phyloP scores from a whole-genome alignment of 2,888 invertebrate species.

The Acanthosepion esculentum region DNA sequence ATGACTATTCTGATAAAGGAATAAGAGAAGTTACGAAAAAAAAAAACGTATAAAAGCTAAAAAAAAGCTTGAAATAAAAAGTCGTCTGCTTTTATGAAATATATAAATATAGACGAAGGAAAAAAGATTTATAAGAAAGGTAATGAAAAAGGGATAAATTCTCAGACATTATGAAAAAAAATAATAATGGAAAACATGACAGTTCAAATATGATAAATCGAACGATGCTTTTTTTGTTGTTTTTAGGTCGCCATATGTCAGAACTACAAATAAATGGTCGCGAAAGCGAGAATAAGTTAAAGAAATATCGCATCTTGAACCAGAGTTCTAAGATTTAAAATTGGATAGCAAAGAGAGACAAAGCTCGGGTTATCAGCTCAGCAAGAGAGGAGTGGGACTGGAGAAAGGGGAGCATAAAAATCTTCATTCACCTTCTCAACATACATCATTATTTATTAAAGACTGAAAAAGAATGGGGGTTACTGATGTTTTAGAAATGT shows the following conservation, averaged over 20 bases:
- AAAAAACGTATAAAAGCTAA: neutral
- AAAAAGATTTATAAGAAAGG: neutral
- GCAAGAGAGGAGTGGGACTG: neutral
- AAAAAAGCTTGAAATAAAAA: neutral
- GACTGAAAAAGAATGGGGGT: neutral
- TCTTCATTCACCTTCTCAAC: neutral
- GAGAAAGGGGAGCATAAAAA: neutral
- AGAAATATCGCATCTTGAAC: conserved; percentile 33
- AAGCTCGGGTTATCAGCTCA: neutral
- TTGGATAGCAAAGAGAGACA: neutral
- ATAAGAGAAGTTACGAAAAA: neutral
- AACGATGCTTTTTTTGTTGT: neutral
- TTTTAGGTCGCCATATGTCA: neutral
- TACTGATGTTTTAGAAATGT: neutral
- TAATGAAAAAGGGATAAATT: neutral
- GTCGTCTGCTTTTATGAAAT: neutral
- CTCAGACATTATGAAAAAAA: neutral
- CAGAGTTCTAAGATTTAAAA: neutral
- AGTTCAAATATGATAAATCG: neutral
- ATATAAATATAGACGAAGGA: neutral
- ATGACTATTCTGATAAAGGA: neutral
- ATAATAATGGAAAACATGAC: neutral
- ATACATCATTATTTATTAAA: conserved; percentile 33
- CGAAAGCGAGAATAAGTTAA: neutral
- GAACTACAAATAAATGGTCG: neutral